Evolutionary conservation across 2,797 vertebrate genomes (phyloP).

Genomic region (Otolemur crassicaudatus): DNA sequence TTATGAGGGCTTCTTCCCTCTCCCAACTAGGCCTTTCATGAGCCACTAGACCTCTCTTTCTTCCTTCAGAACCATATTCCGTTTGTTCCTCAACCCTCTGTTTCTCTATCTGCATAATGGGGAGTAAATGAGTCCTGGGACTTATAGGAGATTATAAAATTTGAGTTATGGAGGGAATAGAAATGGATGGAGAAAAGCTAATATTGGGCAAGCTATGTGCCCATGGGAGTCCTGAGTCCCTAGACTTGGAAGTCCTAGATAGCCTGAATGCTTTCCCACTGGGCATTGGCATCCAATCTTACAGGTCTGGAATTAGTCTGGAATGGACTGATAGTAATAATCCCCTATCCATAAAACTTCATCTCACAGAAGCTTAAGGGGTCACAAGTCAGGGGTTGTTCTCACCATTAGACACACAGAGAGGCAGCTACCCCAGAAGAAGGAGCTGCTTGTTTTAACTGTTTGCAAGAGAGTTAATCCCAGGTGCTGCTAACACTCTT

Average conservation of each 20-base stretch:
- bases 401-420: not conserved
- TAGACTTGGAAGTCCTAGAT: not conserved
- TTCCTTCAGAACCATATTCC: constrained; percentile 29
- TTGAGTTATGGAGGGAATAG: not conserved
- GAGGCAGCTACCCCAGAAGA: not conserved
- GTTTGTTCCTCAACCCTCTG: not conserved
- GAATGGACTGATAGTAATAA: not conserved
- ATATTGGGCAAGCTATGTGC: not conserved
- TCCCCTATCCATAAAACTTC: not conserved
- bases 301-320: not conserved
- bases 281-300: not conserved
- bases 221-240: not conserved
- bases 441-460: not conserved
- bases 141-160: not conserved
- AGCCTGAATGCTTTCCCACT: not conserved
- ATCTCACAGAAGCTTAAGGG: not conserved
- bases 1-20: not conserved
- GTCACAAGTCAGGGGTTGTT: not conserved
- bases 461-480: not conserved
- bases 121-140: not conserved
- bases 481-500: not conserved
- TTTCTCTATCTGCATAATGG: not conserved
- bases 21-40: constrained; percentile 21
- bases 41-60: not conserved
- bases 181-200: constrained; percentile 29